Evolutionary conservation across 1,140 invertebrate genomes (phyloP), one percentile per base, ranked within the genome.

Genomic region (Temnothorax curvispinosus): DNA sequence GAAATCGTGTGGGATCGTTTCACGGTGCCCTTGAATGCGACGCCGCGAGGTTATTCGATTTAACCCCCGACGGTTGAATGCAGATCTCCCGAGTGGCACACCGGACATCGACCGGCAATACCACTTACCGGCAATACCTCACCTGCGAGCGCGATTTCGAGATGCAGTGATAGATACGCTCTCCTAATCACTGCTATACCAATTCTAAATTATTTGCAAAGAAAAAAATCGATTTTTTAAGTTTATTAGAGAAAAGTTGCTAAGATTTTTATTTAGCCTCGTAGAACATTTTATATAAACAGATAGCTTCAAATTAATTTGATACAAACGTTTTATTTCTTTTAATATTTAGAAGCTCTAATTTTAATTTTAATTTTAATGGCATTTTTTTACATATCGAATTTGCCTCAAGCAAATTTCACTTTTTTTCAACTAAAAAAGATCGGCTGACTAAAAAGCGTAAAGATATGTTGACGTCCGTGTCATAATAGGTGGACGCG

Each of bases 21-120:
- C 80, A 85, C 52, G 86, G 86, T 87, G 76, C 67, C 85, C 87
- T 88, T 88, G 85, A 81, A 88, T 80, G 67, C 50, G 77, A 86
- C 87, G 84, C 71, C 69, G 86, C 67, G 86, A 74, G 86, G 86
- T 88, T 89, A 87, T 76, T 69, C 77, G 86, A 84, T 84, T 88
- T 85, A 87, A 87, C 85, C 87, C 80, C 69, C 60, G 76, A 72
- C 86, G 77, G 62, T 84, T 84, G 76, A 89, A 85, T 60, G 86
- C 78, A 75, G 41, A 87, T 87, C 67, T 72, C 21, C 13, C 75
- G 86, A 87, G 86, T 67, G 64, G 69, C 60, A 35, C 47, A 62
- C 56, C 32, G 85, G 67, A 87, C 77, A 81, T 65, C 69, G 71
- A 38, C 86, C 60, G 38, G 64, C 50, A 56, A 87, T 75, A 56